phyloP scores from a whole-genome alignment of 2,113 vertebrate genomes.

The human region DNA sequence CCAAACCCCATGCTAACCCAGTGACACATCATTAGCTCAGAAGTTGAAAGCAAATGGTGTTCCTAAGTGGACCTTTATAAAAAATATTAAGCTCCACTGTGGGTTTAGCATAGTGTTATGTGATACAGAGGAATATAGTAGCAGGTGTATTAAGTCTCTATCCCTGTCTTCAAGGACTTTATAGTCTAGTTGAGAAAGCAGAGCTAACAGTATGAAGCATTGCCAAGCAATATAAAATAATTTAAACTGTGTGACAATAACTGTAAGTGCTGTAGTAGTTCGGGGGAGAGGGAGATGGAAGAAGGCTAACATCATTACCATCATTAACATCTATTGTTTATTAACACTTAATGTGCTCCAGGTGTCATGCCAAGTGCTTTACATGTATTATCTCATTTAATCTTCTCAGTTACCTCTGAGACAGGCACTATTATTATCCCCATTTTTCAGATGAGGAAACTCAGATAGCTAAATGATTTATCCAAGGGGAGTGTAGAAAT shows the following conservation, averaged over 20 bases:
- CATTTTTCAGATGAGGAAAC: slow-evolving; percentile 7
- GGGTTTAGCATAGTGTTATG: slow-evolving; percentile 23
- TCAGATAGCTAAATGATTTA: slow-evolving; percentile 26
- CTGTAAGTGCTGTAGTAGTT: not conserved
- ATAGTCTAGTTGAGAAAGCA: not conserved
- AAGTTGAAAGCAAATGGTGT: slow-evolving; percentile 14
- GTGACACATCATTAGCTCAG: slow-evolving; percentile 11
- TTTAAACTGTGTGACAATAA: not conserved
- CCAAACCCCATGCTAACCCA: not conserved
- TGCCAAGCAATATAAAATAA: not conserved
- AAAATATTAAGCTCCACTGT: slow-evolving; percentile 16
- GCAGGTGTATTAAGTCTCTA: not conserved
- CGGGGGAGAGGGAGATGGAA: not conserved
- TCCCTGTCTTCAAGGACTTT: not conserved
- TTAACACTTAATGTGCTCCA: not conserved
- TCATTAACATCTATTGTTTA: slow-evolving; percentile 5
- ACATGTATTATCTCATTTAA: slow-evolving; percentile 31
- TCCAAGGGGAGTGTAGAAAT: not conserved
- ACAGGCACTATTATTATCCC: not conserved
- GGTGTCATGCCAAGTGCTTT: slow-evolving; percentile 18
- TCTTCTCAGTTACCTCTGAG: not conserved
- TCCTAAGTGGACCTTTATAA: not conserved
- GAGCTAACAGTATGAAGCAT: not conserved
- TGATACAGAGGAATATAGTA: not conserved
- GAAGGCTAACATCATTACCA: not conserved